A percentile compares a stretch with the other conserved stretches of the same genome.
Conservation (phyloP, 2,113 vertebrate genomes). For the Boulengeromyrus knoepffleri region DNA sequence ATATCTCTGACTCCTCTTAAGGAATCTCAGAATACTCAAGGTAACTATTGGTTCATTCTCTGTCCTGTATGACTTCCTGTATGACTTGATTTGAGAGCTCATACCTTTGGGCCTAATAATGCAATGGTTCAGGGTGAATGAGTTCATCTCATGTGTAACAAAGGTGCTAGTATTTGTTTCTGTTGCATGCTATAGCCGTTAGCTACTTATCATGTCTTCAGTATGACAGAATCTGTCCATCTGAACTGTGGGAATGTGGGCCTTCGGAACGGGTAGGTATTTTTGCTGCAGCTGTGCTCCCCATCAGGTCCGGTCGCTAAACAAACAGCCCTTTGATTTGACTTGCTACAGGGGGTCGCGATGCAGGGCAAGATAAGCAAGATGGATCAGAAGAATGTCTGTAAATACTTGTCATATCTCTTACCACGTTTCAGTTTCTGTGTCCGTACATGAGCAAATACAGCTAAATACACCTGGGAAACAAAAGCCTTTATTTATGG, state of each 20-base stretch:
- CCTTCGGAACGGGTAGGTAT: neutral
- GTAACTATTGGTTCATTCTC: neutral
- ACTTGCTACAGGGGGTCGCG: neutral
- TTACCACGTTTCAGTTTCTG: neutral
- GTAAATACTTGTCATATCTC: neutral
- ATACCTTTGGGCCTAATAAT: neutral
- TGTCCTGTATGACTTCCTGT: neutral
- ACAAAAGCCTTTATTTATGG: neutral
- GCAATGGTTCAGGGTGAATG: neutral
- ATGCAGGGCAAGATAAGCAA: neutral
- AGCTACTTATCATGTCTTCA: neutral
- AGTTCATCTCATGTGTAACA: neutral
- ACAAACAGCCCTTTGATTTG: slow-evolving; percentile 11
- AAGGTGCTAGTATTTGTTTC: neutral
- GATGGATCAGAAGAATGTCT: neutral
- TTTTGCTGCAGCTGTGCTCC: neutral
- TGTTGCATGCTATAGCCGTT: neutral
- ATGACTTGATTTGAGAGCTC: neutral
- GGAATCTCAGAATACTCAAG: neutral
- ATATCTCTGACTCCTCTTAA: slow-evolving; percentile 14
- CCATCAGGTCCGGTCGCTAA: neutral
- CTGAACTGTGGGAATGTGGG: slow-evolving; percentile 2
- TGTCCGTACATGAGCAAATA: neutral
- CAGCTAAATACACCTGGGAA: neutral
- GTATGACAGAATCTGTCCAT: neutral